A percentile compares a stretch with the other conserved stretches of the same genome.
Evolutionary conservation across 2,797 vertebrate genomes (phyloP).

Genomic region (Schizopygopsis pylzovi): DNA sequence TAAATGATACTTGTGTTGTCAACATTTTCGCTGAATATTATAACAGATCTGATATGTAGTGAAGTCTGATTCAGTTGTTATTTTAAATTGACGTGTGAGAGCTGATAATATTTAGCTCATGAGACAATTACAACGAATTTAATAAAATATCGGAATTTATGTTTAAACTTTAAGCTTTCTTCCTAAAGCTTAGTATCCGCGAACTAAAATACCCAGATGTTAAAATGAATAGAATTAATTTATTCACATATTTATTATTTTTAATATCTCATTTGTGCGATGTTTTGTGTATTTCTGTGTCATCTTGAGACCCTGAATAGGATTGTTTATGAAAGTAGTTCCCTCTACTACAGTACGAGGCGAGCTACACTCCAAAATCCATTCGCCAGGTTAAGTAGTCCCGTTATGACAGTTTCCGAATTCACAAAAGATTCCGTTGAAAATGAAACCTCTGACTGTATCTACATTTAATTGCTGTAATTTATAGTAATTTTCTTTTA

Average conservation of each 20-base stretch:
- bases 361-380: constrained; percentile 27
- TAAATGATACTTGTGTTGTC: no score
- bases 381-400: constrained; percentile 64
- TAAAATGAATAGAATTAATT: not conserved
- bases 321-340: constrained; percentile 15
- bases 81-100: not conserved
- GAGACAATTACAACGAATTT: not conserved
- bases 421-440: not conserved
- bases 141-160: not conserved
- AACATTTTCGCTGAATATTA: not conserved
- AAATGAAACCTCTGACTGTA: not conserved
- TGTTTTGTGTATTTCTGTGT: not conserved
- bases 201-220: not conserved
- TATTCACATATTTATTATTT: not conserved
- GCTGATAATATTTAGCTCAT: not conserved
- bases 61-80: not conserved
- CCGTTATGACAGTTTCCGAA: not conserved
- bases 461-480: not conserved
- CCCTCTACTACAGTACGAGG: not conserved
- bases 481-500: not conserved
- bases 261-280: not conserved
- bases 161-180: not conserved
- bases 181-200: not conserved
- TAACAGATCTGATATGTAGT: not conserved
- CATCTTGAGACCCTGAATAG: not conserved